Conservation (phyloP, 2,888 invertebrate genomes). For the Lasius platythorax region DNA sequence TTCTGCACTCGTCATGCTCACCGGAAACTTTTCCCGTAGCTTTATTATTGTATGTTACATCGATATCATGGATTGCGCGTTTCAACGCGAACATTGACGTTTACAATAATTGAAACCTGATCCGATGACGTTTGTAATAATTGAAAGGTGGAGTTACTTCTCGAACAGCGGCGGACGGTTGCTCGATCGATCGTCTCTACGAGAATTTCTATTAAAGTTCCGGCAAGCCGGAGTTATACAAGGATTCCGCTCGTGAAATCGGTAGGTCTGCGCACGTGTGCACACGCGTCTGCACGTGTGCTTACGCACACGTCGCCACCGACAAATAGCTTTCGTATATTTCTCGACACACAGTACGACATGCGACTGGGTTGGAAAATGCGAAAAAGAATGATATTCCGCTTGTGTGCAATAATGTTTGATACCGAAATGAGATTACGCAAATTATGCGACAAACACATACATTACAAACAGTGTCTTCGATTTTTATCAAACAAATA, state of each 20-base stretch:
- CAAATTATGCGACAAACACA: conserved; percentile 9
- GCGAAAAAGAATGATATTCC: conserved; percentile 29
- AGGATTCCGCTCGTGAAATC: conserved; percentile 26
- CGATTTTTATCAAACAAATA: conserved; percentile 17
- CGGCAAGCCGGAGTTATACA: conserved; percentile 45
- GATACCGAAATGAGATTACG: conserved; percentile 41
- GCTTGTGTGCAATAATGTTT: conserved; percentile 20
- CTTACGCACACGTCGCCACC: neutral
- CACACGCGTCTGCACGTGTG: neutral
- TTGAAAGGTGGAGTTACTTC: conserved; percentile 57
- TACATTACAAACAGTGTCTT: neutral
- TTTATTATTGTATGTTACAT: conserved; percentile 10
- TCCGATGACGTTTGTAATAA: conserved; percentile 55
- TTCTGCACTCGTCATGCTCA: neutral
- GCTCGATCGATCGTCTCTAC: conserved; percentile 47
- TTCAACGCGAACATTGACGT: conserved; percentile 36
- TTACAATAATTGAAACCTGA: conserved; percentile 40
- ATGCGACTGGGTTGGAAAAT: conserved; percentile 1
- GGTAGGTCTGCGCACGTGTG: conserved; percentile 4
- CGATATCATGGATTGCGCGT: conserved; percentile 10
- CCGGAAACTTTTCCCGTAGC: neutral
- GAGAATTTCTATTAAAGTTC: conserved; percentile 61
- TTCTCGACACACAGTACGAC: conserved; percentile 11
- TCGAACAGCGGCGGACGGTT: conserved; percentile 23
- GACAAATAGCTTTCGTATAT: conserved; percentile 46